Evolutionary conservation across 2,113 vertebrate genomes (phyloP).

Genomic region (Elaphurus davidianus): DNA sequence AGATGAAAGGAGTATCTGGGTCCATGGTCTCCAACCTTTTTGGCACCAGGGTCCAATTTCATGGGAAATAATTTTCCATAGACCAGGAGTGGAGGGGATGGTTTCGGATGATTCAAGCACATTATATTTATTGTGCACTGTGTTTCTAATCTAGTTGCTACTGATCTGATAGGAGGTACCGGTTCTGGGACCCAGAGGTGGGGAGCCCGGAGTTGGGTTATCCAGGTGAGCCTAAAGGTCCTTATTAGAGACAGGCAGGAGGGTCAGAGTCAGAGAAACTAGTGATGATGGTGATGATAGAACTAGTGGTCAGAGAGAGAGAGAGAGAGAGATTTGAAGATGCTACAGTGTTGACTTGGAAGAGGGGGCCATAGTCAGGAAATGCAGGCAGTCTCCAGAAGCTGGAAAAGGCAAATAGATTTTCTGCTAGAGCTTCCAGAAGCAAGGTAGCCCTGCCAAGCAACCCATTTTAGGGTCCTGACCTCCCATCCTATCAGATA

Average conservation of each 20-base stretch:
- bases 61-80: not conserved
- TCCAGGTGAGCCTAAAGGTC: not conserved
- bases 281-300: not conserved
- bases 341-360: not conserved
- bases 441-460: not conserved
- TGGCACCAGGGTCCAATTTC: not conserved
- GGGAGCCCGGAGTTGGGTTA: not conserved
- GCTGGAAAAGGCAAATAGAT: not conserved
- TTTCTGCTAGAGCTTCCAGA: not conserved
- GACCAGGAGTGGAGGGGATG: not conserved
- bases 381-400: not conserved
- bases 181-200: not conserved
- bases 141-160: not conserved
- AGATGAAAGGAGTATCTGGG: not conserved
- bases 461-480: not conserved
- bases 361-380: not conserved
- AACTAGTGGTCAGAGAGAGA: not conserved
- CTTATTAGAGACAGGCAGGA: not conserved
- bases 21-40: not conserved
- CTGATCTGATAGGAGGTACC: not conserved
- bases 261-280: not conserved
- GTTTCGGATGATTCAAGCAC: accelerated
- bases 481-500: not conserved
- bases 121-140: not conserved
- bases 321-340: not conserved